Evolutionary conservation across 2,888 invertebrate genomes (phyloP).

Genomic region (Tenthredo notha): DNA sequence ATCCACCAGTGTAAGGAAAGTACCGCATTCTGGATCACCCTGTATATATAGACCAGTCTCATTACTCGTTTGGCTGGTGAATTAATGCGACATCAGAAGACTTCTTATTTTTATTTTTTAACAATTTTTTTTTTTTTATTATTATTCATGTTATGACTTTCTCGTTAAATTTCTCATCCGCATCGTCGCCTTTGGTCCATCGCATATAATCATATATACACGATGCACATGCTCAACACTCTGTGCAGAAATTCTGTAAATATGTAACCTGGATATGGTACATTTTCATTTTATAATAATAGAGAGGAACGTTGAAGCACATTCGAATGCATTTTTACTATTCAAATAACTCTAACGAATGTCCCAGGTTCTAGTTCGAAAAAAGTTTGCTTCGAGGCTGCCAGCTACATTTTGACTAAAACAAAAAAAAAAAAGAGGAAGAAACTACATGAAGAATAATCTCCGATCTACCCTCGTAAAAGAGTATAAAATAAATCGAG

Average conservation of each 20-base stretch:
- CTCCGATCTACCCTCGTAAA: background rate
- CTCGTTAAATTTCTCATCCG: constrained; percentile 35
- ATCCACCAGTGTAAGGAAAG: too few relatives aligned
- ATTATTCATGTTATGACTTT: constrained; percentile 41
- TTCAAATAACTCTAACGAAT: constrained; percentile 26
- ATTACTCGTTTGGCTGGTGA: constrained; percentile 43
- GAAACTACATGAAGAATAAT: background rate
- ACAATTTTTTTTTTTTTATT: constrained; percentile 4
- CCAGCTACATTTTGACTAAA: background rate
- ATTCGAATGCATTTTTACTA: constrained; percentile 32
- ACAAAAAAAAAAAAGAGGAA: background rate
- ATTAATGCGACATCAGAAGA: constrained; percentile 37
- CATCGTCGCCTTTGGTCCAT: constrained; percentile 30
- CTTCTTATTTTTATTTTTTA: background rate
- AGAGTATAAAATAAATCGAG: constrained; percentile 2
- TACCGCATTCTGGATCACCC: too few relatives aligned
- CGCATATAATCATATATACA: background rate
- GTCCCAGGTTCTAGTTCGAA: background rate
- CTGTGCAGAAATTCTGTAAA: background rate
- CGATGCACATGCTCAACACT: background rate
- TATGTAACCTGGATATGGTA: constrained; percentile 1
- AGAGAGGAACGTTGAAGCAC: constrained; percentile 6
- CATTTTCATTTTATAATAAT: constrained; percentile 38
- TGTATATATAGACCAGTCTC: constrained; percentile 22
- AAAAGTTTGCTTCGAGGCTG: background rate